Conservation (phyloP, 2,888 invertebrate species). For the Tetanocera ferruginea region DNA sequence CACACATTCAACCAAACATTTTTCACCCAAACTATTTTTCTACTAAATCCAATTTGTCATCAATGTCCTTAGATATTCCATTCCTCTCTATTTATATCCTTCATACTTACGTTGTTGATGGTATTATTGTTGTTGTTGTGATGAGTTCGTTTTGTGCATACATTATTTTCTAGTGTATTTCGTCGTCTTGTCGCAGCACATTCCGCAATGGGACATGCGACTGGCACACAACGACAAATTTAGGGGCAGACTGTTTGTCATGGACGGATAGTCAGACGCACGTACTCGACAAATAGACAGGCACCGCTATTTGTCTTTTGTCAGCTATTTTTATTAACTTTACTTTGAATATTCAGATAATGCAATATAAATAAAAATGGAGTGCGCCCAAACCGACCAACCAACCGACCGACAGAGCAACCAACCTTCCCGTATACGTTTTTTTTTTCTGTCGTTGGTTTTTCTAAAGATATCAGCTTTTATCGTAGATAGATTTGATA, state of each 20-base stretch:
- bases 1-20: slow-evolving; percentile 15
- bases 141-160: neutral
- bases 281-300: neutral
- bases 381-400: neutral
- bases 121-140: slow-evolving; percentile 11
- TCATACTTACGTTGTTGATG: neutral
- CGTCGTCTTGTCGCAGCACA: neutral
- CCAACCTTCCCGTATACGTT: neutral
- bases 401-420: neutral
- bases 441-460: neutral
- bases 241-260: neutral
- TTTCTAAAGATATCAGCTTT: neutral
- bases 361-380: slow-evolving; percentile 21
- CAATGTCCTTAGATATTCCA: neutral
- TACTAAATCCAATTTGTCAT: slow-evolving; percentile 45
- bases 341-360: slow-evolving; percentile 27
- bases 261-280: neutral
- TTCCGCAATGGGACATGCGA: slow-evolving; percentile 33
- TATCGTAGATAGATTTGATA: neutral
- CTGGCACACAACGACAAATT: slow-evolving; percentile 1
- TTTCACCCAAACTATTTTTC: slow-evolving; percentile 36
- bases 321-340: slow-evolving; percentile 34
- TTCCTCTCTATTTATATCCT: neutral
- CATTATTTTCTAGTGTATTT: neutral
- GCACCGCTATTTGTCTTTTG: slow-evolving; percentile 16